Evolutionary conservation across 2,888 invertebrate species (phyloP).

Genomic region (Synanthedon tipuliformis): DNA sequence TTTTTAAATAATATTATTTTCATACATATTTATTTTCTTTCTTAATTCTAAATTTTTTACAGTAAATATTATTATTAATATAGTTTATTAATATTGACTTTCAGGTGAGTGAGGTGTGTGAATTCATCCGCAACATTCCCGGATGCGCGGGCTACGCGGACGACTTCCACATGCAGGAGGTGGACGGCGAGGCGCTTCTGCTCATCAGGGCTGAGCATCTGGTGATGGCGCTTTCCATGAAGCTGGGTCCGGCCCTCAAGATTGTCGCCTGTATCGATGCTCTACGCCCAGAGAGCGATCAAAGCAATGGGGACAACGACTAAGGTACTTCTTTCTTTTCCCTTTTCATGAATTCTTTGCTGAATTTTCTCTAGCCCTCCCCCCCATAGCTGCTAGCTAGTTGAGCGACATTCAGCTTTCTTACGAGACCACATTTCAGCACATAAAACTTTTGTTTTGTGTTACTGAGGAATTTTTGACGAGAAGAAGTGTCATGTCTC

Average conservation of each 20-base stretch:
- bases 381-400: too few relatives aligned
- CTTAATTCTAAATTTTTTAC: too few relatives aligned
- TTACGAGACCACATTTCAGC: too few relatives aligned
- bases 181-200: conserved; percentile 94
- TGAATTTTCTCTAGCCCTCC: background rate
- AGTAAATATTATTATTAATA: too few relatives aligned
- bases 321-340: conserved; percentile 24
- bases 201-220: conserved; percentile 93
- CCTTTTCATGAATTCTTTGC: background rate
- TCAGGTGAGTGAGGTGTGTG: conserved; percentile 87
- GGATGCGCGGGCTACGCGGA: conserved; percentile 94
- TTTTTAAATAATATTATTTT: too few relatives aligned
- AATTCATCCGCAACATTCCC: conserved; percentile 88
- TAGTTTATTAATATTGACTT: too few relatives aligned
- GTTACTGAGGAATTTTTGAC: too few relatives aligned
- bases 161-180: conserved; percentile 94
- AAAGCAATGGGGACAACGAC: conserved; percentile 21
- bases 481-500: too few relatives aligned
- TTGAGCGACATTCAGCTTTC: too few relatives aligned
- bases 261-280: conserved; percentile 93
- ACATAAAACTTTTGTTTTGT: too few relatives aligned
- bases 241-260: conserved; percentile 94
- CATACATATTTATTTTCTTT: too few relatives aligned
- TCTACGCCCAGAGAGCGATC: conserved; percentile 75
- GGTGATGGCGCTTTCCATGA: conserved; percentile 94